These are phyloP conservation scores for Synanthedon formicaeformis DNA, from an alignment of 2,888 invertebrate species.

Conservation along the genomic window DNA sequence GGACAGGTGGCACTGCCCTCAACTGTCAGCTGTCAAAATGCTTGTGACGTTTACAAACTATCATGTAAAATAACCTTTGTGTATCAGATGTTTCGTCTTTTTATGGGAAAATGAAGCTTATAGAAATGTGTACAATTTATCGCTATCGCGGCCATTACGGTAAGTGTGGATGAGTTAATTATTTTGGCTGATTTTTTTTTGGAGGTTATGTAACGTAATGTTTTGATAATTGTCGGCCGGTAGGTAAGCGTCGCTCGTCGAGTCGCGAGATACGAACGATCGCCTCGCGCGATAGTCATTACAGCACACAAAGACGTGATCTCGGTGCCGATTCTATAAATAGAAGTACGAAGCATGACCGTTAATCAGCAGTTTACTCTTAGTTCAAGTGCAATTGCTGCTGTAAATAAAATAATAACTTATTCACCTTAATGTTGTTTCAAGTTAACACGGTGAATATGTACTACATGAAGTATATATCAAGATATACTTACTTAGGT, in stretches of 20 bases:
- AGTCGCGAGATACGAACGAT: too few relatives aligned
- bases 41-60: constrained; percentile 39
- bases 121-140: constrained; percentile 32
- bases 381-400: constrained; percentile 30
- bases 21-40: constrained; percentile 59
- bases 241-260: neutral
- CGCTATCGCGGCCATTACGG: constrained; percentile 34
- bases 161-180: constrained; percentile 26
- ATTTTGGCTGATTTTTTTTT: constrained; percentile 11
- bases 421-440: neutral
- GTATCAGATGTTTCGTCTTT: constrained; percentile 28
- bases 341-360: constrained; percentile 54
- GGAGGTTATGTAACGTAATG: constrained; percentile 47
- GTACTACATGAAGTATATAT: too few relatives aligned
- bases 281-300: constrained; percentile 34
- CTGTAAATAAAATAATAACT: neutral
- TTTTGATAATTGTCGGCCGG: constrained; percentile 30
- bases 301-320: constrained; percentile 65
- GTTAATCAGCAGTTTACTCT: constrained; percentile 61
- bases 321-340: constrained; percentile 63
- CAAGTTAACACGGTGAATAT: neutral
- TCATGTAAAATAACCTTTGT: constrained; percentile 40
- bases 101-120: constrained; percentile 36
- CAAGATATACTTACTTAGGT: too few relatives aligned
- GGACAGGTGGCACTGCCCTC: constrained; percentile 39